These are phyloP conservation scores for Gobio occitaniae DNA, from an alignment of 2,797 vertebrate genomes.

Conservation along the genomic window DNA sequence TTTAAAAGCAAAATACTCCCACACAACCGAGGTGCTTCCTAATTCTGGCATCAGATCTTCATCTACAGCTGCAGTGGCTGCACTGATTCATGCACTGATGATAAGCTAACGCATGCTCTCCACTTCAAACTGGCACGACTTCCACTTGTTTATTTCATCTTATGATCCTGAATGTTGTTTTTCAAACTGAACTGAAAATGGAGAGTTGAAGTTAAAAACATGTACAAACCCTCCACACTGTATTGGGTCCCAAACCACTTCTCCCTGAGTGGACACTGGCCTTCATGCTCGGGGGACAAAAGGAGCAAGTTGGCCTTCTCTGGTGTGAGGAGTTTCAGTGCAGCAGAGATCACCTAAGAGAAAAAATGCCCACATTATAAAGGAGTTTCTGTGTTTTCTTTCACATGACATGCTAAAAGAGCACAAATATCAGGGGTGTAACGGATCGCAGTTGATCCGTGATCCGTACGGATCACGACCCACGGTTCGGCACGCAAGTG, in stretches of 20 bases:
- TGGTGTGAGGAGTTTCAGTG: constrained; percentile 86
- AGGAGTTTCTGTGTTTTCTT: background rate
- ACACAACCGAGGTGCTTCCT: background rate
- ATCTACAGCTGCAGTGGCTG: background rate
- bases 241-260: constrained; percentile 97
- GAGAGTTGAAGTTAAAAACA: background rate
- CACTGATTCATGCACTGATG: background rate
- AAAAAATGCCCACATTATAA: background rate
- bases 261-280: constrained; percentile 88
- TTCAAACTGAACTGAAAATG: background rate
- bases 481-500: no score
- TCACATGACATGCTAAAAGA: background rate
- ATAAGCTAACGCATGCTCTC: background rate
- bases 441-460: no score
- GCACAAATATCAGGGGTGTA: background rate
- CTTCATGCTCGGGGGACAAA: constrained; percentile 92
- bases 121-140: background rate
- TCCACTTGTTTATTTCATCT: no score
- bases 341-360: constrained; percentile 87
- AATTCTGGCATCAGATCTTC: background rate
- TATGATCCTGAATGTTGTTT: no score
- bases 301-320: constrained; percentile 91
- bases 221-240: constrained; percentile 85
- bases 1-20: background rate
- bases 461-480: no score